phyloP scores from a whole-genome alignment of 2,888 invertebrate genomes.

The Cephus nigrinus region DNA sequence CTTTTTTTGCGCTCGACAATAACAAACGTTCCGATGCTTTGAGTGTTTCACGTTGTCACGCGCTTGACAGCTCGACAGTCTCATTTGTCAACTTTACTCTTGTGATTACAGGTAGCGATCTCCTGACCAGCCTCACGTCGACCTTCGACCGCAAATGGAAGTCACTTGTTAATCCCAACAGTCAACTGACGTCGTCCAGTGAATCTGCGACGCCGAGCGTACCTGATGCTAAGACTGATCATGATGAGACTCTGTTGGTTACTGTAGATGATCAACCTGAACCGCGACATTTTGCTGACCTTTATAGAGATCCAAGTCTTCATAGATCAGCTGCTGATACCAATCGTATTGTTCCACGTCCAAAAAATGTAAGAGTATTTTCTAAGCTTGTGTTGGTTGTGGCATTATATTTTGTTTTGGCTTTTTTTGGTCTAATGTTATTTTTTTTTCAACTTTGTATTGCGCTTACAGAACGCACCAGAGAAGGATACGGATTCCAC shows the following conservation, averaged over 20 bases:
- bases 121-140: constrained; percentile 85
- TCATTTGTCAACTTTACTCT: constrained; percentile 15
- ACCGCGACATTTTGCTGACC: constrained; percentile 40
- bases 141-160: constrained; percentile 87
- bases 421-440: neutral
- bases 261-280: constrained; percentile 30
- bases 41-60: constrained; percentile 31
- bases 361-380: constrained; percentile 46
- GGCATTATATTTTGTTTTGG: neutral
- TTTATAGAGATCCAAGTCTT: constrained; percentile 59
- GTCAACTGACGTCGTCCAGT: constrained; percentile 36
- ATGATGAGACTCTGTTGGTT: constrained; percentile 32
- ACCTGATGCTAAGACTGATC: constrained; percentile 38
- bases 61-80: neutral
- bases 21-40: constrained; percentile 36
- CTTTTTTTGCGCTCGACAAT: constrained; percentile 22
- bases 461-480: constrained; percentile 52
- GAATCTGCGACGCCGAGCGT: constrained; percentile 15
- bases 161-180: constrained; percentile 74
- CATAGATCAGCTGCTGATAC: constrained; percentile 54
- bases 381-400: neutral
- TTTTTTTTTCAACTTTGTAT: neutral
- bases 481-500: constrained; percentile 64
- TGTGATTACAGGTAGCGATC: constrained; percentile 80
- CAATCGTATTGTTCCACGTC: constrained; percentile 37